Evolutionary conservation across 2,113 vertebrate genomes (phyloP), one percentile per base, ranked within the genome.

Genomic region (Megalops atlanticus): DNA sequence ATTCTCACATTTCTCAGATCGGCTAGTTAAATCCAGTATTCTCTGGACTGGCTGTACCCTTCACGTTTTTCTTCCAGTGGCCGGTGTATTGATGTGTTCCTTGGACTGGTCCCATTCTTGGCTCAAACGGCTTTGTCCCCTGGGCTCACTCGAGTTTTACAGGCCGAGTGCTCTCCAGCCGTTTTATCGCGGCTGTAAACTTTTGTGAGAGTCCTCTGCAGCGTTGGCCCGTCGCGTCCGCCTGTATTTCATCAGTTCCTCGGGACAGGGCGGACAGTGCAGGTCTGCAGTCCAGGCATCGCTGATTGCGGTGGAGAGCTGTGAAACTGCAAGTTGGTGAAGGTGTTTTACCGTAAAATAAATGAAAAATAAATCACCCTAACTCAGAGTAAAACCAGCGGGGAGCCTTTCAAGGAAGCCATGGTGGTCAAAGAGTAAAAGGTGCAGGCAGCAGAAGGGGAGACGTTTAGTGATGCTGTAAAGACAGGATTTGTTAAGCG

Each of bases 401-500:
- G 86, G 87, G 77, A 85, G 82, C 68, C 84, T 89, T 88, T 88
- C 85, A 86, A 82, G 21, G 49, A 75, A 88, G 83, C 77, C 82
- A 76, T 82, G 81, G 79, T 80, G 78, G 84, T 88, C 88, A 88
- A 85, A 86, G 82, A 84, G 81, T 87, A 83, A 81, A 76, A 54
- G 79, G 78, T 86, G 88, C 86, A 79, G 54, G 52, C 70, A 35
- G 76, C 10, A n/a, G 88, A 87, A 85, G 84, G 85, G 82, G 83
- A 84, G 70, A 80, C 69, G 79, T 84, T 82, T 83, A 76, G 81
- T 83, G 84, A 75, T 74, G 81, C 82, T 80, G 84, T 81, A 86
- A 86, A 87, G 88, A 89, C 84, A 77, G 84, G 86, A 89, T 89
- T 87, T 86, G 74, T 87, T 58, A 85, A 85, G 83, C 83, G 86